These are phyloP conservation scores for Rhopilema esculentum DNA, from an alignment of 30 jellyfish, hydroid and myxozoan genomes.

Conservation along the genomic window DNA sequence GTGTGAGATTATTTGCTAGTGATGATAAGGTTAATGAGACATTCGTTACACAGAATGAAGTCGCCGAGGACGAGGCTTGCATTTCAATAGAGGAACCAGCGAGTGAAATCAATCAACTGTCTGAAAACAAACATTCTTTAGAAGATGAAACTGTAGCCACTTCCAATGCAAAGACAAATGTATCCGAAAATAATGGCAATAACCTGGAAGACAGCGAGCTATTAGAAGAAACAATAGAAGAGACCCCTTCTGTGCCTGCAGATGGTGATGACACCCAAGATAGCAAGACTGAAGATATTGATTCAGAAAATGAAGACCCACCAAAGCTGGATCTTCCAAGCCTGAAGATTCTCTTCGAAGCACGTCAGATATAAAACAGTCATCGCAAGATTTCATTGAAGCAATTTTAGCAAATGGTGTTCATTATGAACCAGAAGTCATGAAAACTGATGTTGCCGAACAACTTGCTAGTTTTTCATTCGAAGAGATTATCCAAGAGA, in stretches of 20 bases:
- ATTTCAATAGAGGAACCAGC: neutral
- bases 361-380: neutral
- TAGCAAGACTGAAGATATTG: neutral
- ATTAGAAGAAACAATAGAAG: neutral
- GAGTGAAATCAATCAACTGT: neutral
- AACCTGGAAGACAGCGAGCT: neutral
- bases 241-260: neutral
- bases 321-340: neutral
- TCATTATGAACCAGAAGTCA: neutral
- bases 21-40: neutral
- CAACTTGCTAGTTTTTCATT: neutral
- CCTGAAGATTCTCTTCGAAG: conserved; percentile 34
- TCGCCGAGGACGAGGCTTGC: neutral
- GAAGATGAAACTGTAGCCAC: neutral
- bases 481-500: neutral
- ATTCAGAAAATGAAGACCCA: neutral
- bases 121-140: neutral
- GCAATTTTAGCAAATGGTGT: neutral
- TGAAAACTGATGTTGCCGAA: neutral
- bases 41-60: neutral
- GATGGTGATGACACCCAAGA: neutral
- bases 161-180: neutral
- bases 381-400: neutral
- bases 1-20: neutral
- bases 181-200: neutral